These are phyloP conservation scores for Dolichotis patagonum DNA, from an alignment of 2,113 vertebrate genomes.

Conservation along the genomic window DNA sequence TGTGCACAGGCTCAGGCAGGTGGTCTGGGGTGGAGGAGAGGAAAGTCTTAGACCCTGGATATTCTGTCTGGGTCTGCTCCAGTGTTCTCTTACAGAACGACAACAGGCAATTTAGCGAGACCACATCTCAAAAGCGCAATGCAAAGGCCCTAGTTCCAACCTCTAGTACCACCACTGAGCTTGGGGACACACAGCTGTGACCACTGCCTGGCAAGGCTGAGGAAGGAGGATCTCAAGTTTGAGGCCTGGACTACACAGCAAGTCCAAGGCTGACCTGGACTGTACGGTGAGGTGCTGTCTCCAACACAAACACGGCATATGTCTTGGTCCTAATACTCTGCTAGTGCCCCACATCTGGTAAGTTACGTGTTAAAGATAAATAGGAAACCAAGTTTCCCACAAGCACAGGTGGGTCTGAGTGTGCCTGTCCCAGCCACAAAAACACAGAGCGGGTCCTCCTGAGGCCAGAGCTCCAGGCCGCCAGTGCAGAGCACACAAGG, in stretches of 20 bases:
- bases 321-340: background rate
- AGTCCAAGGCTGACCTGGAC: background rate
- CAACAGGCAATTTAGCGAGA: background rate
- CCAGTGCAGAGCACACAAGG: background rate
- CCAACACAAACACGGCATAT: background rate
- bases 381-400: conserved; percentile 29
- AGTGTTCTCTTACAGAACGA: background rate
- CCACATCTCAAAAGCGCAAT: background rate
- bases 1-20: background rate
- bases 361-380: background rate
- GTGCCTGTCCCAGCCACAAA: background rate
- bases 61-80: background rate
- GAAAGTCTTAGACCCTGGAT: background rate
- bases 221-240: background rate
- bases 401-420: background rate
- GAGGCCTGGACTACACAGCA: background rate
- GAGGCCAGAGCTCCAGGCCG: background rate
- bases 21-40: background rate
- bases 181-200: background rate
- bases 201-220: background rate
- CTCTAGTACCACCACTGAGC: background rate
- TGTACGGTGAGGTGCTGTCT: background rate
- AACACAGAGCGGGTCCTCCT: background rate
- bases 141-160: background rate
- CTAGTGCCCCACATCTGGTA: background rate